Evolutionary conservation across 2,113 vertebrate genomes (phyloP).

Genomic region (Vicugna pacos): DNA sequence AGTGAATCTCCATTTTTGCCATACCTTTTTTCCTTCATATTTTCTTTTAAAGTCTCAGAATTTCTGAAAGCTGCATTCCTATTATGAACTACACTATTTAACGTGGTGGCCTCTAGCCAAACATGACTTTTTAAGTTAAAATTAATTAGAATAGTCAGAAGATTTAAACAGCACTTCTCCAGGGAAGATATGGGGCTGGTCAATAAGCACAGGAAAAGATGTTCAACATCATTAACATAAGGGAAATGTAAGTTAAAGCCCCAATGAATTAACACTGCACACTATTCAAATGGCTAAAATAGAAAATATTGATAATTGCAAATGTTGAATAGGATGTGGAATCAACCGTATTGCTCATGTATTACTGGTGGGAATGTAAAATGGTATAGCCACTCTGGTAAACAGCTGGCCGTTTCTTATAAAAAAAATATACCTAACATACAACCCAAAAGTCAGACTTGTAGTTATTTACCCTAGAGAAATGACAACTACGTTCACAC

Average conservation of each 20-base stretch:
- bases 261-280: not conserved
- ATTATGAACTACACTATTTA: not conserved
- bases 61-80: constrained; percentile 31
- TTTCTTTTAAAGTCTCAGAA: constrained; percentile 24
- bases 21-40: not conserved
- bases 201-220: not conserved
- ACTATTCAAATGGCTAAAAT: not conserved
- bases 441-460: not conserved
- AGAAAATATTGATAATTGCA: not conserved
- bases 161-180: not conserved
- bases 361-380: constrained; percentile 22
- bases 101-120: not conserved
- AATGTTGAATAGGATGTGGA: not conserved
- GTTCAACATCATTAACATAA: not conserved
- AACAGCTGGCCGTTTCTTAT: constrained; percentile 24
- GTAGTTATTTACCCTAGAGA: not conserved
- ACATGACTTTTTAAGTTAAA: constrained; percentile 18
- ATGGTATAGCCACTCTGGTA: not conserved
- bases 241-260: constrained; percentile 33
- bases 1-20: not conserved
- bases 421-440: constrained; percentile 1
- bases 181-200: not conserved
- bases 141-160: constrained; percentile 8
- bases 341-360: not conserved
- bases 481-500: constrained; percentile 1